phyloP scores from a whole-genome alignment of 2,113 vertebrate species.

The Myanophis thanlyinensis region DNA sequence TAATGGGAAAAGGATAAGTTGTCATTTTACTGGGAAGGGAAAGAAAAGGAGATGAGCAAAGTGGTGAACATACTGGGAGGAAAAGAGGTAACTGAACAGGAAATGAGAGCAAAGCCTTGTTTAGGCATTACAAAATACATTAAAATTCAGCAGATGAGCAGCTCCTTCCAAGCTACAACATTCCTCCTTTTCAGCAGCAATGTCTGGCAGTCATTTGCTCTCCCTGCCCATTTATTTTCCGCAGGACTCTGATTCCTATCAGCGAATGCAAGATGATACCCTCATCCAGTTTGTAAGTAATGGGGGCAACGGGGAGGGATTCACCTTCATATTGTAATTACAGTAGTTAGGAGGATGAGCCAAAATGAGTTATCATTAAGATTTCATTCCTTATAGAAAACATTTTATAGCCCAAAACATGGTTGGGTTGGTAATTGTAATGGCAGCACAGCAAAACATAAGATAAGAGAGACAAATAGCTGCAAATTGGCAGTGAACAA shows the following conservation, averaged over 20 bases:
- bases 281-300: not conserved
- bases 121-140: not conserved
- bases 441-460: not conserved
- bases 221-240: not conserved
- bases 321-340: not conserved
- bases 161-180: not conserved
- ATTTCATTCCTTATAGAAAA: not conserved
- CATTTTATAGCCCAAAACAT: not conserved
- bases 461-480: not conserved
- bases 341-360: not conserved
- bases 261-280: not conserved
- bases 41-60: not conserved
- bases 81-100: not conserved
- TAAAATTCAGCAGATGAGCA: not conserved
- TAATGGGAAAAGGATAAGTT: not conserved
- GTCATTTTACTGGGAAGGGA: not conserved
- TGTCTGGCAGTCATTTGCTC: not conserved
- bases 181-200: not conserved
- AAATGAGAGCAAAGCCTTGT: not conserved
- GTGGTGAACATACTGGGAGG: not conserved
- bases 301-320: not conserved
- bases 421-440: not conserved
- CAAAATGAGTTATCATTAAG: not conserved
- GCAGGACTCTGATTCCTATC: not conserved
- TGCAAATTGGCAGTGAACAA: conserved; percentile 3